Conservation (phyloP, 2,888 invertebrate species). For the Drosophila tanythrix region DNA sequence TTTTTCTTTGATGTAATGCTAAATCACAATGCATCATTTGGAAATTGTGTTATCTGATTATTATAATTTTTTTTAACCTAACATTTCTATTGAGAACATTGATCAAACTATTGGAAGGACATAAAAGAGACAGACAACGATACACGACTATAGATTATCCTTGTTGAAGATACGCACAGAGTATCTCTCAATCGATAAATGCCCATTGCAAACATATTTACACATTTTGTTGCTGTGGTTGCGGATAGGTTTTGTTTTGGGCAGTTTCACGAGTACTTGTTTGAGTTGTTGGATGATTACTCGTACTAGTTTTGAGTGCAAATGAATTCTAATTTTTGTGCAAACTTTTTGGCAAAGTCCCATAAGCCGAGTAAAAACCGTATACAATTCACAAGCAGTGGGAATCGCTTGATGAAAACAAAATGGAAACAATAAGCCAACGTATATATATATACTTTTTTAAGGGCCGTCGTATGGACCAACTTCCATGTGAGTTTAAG, state of each 20-base stretch:
- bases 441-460: too few species aligned
- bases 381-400: conserved; percentile 28
- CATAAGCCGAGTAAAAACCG: conserved; percentile 25
- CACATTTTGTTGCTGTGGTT: conserved; percentile 15
- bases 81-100: background rate
- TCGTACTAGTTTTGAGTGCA: conserved; percentile 54
- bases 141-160: background rate
- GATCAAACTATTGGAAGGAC: background rate
- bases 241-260: conserved; percentile 34
- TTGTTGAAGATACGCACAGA: background rate
- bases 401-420: conserved; percentile 21
- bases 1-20: background rate
- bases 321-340: conserved; percentile 75
- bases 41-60: too few species aligned
- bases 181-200: background rate
- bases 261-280: conserved; percentile 39
- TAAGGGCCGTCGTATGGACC: conserved; percentile 10
- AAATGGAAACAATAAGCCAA: conserved; percentile 14
- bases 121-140: background rate
- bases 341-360: conserved; percentile 62
- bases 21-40: background rate
- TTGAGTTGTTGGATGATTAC: conserved; percentile 16
- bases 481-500: conserved; percentile 12
- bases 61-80: background rate
- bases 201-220: background rate